Percentiles rank a stretch among this genome's conserved stretches.
These are phyloP conservation scores for Embidobia sp. DNA, from an alignment of 2,888 invertebrate genomes.

Conservation along the genomic window DNA sequence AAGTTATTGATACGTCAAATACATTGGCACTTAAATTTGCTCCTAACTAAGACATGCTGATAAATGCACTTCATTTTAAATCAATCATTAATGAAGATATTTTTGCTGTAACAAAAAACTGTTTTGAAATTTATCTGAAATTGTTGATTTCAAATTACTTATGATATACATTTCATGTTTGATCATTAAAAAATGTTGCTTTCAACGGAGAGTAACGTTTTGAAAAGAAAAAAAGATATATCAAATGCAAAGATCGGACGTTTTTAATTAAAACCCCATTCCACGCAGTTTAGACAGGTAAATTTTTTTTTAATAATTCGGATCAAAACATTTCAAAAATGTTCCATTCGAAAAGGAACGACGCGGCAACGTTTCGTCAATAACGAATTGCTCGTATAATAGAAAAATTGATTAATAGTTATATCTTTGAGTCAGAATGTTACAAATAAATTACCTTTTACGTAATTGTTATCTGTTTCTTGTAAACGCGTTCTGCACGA, in stretches of 20 bases:
- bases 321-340: neutral
- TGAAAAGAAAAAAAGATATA: no score
- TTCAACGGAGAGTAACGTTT: no score
- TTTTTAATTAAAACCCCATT: neutral
- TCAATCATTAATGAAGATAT: no score
- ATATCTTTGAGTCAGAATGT: neutral
- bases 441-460: neutral
- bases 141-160: no score
- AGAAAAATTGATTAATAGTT: neutral
- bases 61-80: neutral
- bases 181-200: no score
- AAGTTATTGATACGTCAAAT: constrained; percentile 41
- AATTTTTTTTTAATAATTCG: neutral
- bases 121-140: no score
- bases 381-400: neutral
- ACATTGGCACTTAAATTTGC: neutral
- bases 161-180: no score
- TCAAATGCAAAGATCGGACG: neutral
- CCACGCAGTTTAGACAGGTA: neutral
- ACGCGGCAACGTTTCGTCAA: neutral
- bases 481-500: no score
- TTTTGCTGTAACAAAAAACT: no score
- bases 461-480: no score
- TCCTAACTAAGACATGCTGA: neutral
- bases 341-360: neutral